phyloP scores from a whole-genome alignment of 1,140 invertebrate genomes.

The Zaprionus taronus region DNA sequence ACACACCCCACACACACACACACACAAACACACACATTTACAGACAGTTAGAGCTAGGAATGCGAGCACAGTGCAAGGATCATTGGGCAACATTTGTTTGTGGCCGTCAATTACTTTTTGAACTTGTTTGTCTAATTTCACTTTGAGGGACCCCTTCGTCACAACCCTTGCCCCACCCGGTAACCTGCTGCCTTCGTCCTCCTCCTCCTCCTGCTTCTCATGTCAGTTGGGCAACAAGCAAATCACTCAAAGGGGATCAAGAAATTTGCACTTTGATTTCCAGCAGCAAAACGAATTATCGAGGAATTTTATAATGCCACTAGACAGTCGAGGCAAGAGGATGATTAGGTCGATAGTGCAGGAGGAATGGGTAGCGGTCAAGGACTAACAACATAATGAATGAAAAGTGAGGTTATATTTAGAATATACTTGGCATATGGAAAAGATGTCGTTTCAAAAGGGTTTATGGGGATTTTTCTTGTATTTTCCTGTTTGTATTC shows the following conservation, averaged over 20 bases:
- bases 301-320: constrained; percentile 30
- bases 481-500: background rate
- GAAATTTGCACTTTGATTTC: constrained; percentile 56
- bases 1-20: background rate
- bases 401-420: too few relatives aligned
- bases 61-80: constrained; percentile 6
- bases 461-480: background rate
- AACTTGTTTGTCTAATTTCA: constrained; percentile 28
- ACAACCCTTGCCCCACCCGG: background rate
- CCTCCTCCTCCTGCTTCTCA: background rate
- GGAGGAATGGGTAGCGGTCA: background rate
- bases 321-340: background rate
- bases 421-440: too few relatives aligned
- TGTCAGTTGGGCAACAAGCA: constrained; percentile 55
- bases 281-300: constrained; percentile 54
- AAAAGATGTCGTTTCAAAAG: background rate
- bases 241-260: constrained; percentile 68
- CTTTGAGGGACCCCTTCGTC: background rate
- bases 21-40: background rate
- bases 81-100: constrained; percentile 23
- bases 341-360: background rate
- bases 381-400: too few relatives aligned
- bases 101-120: constrained; percentile 25
- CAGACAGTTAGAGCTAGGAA: background rate
- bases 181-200: background rate